These are phyloP conservation scores for Neomorphus geoffroyi DNA, from an alignment of 2,797 vertebrate species.

Conservation along the genomic window DNA sequence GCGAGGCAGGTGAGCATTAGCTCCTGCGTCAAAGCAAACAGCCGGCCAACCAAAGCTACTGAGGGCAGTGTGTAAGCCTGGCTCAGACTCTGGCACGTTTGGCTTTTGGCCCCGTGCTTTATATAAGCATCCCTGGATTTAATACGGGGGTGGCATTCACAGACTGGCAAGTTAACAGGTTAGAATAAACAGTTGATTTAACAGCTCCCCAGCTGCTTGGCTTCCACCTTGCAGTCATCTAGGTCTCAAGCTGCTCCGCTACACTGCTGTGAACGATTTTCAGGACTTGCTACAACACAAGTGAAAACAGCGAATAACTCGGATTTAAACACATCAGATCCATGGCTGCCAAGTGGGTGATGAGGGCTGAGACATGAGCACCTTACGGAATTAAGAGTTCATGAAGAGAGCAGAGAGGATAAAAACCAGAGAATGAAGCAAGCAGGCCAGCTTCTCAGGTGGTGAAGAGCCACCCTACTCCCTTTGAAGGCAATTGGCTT, in stretches of 20 bases:
- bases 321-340: background rate
- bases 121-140: background rate
- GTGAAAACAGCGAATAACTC: background rate
- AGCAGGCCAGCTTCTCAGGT: background rate
- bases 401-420: background rate
- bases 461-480: background rate
- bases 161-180: background rate
- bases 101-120: background rate
- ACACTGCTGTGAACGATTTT: background rate
- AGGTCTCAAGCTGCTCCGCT: constrained; percentile 1
- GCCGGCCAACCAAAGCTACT: background rate
- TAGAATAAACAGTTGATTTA: background rate
- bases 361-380: accelerated
- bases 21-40: background rate
- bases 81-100: background rate
- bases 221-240: background rate
- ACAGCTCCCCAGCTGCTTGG: background rate
- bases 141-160: background rate
- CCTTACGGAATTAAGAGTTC: background rate
- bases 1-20: background rate
- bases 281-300: background rate
- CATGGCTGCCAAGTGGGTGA: background rate
- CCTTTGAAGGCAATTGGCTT: background rate
- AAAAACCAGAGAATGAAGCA: accelerated
- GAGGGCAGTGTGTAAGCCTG: background rate